phyloP scores from a whole-genome alignment of 2,888 invertebrate species.

The Apodemia duryi region DNA sequence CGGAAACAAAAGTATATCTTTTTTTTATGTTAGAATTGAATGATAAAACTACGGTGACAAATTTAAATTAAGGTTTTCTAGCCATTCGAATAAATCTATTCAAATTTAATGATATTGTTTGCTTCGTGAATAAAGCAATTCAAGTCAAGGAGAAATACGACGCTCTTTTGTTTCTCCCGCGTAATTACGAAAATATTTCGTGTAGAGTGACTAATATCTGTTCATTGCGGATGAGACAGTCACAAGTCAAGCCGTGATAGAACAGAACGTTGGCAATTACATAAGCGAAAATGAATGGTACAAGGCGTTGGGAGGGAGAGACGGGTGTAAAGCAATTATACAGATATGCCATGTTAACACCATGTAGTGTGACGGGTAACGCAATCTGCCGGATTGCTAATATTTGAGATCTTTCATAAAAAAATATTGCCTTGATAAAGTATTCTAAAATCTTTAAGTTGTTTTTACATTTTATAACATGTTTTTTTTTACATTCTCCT shows the following conservation, averaged over 20 bases:
- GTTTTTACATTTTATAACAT: too few species aligned
- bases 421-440: neutral
- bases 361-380: constrained; percentile 38
- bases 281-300: constrained; percentile 68
- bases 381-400: constrained; percentile 38
- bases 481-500: too few species aligned
- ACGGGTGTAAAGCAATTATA: constrained; percentile 63
- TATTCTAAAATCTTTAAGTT: too few species aligned
- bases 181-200: constrained; percentile 65
- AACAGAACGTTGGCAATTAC: constrained; percentile 65
- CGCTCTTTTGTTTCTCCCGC: constrained; percentile 44
- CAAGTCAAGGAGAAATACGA: constrained; percentile 40
- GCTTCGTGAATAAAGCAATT: constrained; percentile 34
- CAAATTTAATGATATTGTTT: constrained; percentile 22
- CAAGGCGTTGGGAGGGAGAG: constrained; percentile 67
- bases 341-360: constrained; percentile 56
- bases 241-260: constrained; percentile 46
- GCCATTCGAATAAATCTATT: neutral
- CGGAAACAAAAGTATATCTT: neutral
- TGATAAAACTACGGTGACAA: neutral
- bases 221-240: constrained; percentile 42
- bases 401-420: constrained; percentile 19
- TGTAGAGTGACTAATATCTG: constrained; percentile 50
- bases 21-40: neutral
- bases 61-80: neutral